Evolutionary conservation across 2,888 invertebrate species (phyloP).

Genomic region (Lucinisca nassula): DNA sequence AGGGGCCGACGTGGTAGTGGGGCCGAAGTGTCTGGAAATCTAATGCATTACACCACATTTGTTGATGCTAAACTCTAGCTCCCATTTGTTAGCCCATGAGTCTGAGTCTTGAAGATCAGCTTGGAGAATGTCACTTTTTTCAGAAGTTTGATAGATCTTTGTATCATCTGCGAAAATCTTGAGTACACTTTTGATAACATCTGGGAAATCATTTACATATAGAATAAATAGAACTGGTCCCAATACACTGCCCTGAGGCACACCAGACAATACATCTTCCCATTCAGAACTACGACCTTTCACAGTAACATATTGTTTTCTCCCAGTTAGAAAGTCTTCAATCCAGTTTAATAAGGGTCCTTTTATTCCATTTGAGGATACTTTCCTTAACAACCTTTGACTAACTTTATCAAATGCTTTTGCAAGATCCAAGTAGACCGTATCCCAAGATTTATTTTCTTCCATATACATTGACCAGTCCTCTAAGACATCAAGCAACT

Average conservation of each 20-base stretch:
- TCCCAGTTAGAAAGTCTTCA: conserved; percentile 4
- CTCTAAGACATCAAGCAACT: conserved; percentile 32
- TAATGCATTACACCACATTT: conserved; percentile 25
- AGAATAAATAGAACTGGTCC: conserved; percentile 21
- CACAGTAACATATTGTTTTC: conserved; percentile 20
- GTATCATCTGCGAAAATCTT: conserved; percentile 28
- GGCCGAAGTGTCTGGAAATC: too few relatives aligned
- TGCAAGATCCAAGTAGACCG: conserved; percentile 35
- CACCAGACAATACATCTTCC: conserved; percentile 5
- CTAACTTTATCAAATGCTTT: conserved; percentile 38
- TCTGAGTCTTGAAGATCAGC: background rate
- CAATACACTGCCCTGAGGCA: conserved; percentile 26
- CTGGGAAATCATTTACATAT: conserved; percentile 22
- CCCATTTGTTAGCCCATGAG: conserved; percentile 9
- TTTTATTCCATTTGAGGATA: conserved; percentile 16
- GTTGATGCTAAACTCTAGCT: conserved; percentile 9
- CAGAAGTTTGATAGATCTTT: conserved; percentile 4
- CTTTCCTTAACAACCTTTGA: conserved; percentile 5
- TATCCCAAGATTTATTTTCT: conserved; percentile 12
- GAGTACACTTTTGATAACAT: background rate
- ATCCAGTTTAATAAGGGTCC: conserved; percentile 19
- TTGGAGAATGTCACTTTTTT: background rate
- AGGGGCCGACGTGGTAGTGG: too few relatives aligned
- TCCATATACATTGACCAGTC: conserved; percentile 40
- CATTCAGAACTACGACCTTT: conserved; percentile 22